These are phyloP conservation scores for Agriopis leucophaearia DNA, from an alignment of 2,888 invertebrate species.

Conservation along the genomic window DNA sequence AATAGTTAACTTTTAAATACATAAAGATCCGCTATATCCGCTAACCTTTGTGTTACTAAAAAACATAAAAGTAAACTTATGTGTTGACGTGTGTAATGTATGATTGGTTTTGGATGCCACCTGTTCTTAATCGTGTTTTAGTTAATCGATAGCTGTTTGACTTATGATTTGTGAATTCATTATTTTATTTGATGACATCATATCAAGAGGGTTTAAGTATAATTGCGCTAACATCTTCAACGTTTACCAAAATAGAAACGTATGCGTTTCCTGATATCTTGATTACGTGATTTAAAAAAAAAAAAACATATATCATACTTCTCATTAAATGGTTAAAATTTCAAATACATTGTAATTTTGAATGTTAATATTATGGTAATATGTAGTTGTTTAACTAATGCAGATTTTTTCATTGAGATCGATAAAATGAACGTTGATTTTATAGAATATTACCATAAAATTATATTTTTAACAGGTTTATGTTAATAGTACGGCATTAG, in stretches of 20 bases:
- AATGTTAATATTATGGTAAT: slow-evolving; percentile 32
- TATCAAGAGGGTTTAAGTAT: slow-evolving; percentile 23
- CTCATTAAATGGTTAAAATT: background rate
- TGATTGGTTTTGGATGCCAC: slow-evolving; percentile 34
- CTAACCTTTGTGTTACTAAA: slow-evolving; percentile 8
- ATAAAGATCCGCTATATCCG: slow-evolving; percentile 3
- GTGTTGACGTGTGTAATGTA: slow-evolving; percentile 38
- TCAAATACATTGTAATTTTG: slow-evolving; percentile 17
- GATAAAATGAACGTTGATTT: slow-evolving; percentile 27
- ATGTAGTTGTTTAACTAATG: slow-evolving; percentile 16
- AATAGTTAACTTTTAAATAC: slow-evolving; percentile 11
- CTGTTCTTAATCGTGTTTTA: slow-evolving; percentile 43
- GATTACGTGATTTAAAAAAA: background rate
- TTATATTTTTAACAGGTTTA: slow-evolving; percentile 30
- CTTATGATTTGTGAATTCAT: slow-evolving; percentile 47
- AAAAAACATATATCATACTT: background rate
- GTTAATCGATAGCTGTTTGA: slow-evolving; percentile 45
- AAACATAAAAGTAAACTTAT: slow-evolving; percentile 36
- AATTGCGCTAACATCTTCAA: background rate
- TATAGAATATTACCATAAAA: background rate
- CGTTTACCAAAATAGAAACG: background rate
- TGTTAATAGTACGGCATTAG: slow-evolving; percentile 36
- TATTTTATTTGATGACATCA: slow-evolving; percentile 54
- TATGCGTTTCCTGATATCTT: slow-evolving; percentile 19
- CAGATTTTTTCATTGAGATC: slow-evolving; percentile 28